These are phyloP conservation scores for Rhabdomys dilectus DNA, from an alignment of 2,113 vertebrate genomes.

Conservation along the genomic window DNA sequence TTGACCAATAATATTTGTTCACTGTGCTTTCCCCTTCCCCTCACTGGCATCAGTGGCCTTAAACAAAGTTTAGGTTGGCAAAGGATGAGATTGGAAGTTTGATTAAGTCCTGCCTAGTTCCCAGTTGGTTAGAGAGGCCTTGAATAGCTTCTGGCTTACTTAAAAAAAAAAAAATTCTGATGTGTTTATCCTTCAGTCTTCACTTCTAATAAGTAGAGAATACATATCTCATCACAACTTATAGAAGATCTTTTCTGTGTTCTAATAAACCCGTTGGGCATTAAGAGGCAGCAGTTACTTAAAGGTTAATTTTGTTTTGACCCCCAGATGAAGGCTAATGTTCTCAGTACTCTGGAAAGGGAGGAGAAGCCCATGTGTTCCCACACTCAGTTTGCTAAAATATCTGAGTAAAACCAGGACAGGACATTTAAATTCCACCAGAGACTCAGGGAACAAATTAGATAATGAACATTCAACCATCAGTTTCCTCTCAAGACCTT, in stretches of 20 bases:
- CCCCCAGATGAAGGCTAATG: not conserved
- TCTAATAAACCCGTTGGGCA: not conserved
- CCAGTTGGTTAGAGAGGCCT: not conserved
- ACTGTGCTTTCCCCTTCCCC: fast-evolving
- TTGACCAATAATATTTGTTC: not conserved
- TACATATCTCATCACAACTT: not conserved
- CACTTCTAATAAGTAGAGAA: not conserved
- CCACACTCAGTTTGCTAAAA: not conserved
- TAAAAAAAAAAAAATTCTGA: not conserved
- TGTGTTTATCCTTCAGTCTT: not conserved
- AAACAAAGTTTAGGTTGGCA: not conserved
- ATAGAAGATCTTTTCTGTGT: not conserved
- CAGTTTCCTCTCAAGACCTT: not conserved
- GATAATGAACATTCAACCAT: not conserved
- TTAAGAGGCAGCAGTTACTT: not conserved
- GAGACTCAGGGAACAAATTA: not conserved
- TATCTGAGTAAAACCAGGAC: not conserved
- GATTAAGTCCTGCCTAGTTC: not conserved
- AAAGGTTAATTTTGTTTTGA: not conserved
- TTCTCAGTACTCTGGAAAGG: not conserved
- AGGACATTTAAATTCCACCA: not conserved
- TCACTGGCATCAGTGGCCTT: not conserved
- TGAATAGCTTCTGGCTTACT: not conserved
- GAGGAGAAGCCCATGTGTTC: fast-evolving
- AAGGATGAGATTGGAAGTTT: not conserved